Evolutionary conservation across 2,888 invertebrate genomes (phyloP).

Genomic region (Drosophila vallismaia): DNA sequence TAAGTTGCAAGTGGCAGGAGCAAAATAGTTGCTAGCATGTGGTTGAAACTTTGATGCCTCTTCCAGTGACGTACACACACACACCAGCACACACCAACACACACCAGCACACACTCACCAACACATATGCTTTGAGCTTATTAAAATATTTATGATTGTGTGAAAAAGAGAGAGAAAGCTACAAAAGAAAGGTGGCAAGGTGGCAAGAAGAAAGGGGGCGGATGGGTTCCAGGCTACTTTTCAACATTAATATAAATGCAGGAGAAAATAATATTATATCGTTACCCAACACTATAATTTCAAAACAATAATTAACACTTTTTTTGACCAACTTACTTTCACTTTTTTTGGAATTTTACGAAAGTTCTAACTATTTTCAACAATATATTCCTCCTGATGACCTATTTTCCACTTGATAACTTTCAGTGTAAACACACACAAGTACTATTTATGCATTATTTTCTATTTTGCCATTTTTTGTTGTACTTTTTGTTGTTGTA

Average conservation of each 20-base stretch:
- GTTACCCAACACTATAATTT: too few species aligned
- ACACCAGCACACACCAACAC: conserved; percentile 36
- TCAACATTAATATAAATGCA: conserved; percentile 11
- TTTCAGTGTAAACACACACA: conserved; percentile 19
- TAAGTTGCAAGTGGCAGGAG: not conserved
- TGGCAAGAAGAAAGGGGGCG: not conserved
- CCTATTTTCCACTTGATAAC: not conserved
- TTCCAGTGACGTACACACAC: conserved; percentile 71
- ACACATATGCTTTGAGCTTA: conserved; percentile 59
- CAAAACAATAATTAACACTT: too few species aligned
- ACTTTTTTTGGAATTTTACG: not conserved
- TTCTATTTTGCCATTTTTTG: conserved; percentile 35
- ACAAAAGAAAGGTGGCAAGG: not conserved
- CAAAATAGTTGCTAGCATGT: conserved; percentile 56
- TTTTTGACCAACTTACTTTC: too few species aligned
- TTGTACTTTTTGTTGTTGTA: conserved; percentile 20
- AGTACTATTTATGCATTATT: conserved; percentile 12
- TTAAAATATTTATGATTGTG: conserved; percentile 69
- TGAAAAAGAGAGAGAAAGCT: conserved; percentile 6
- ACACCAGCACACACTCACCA: conserved; percentile 12
- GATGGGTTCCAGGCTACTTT: conserved; percentile 9
- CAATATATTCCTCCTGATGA: not conserved
- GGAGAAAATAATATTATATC: not conserved
- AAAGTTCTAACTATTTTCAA: too few species aligned
- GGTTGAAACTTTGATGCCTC: conserved; percentile 77